Evolutionary conservation across 2,797 vertebrate genomes (phyloP), one percentile per base, ranked within the genome.

Genomic region (Anisognathus igniventris): DNA sequence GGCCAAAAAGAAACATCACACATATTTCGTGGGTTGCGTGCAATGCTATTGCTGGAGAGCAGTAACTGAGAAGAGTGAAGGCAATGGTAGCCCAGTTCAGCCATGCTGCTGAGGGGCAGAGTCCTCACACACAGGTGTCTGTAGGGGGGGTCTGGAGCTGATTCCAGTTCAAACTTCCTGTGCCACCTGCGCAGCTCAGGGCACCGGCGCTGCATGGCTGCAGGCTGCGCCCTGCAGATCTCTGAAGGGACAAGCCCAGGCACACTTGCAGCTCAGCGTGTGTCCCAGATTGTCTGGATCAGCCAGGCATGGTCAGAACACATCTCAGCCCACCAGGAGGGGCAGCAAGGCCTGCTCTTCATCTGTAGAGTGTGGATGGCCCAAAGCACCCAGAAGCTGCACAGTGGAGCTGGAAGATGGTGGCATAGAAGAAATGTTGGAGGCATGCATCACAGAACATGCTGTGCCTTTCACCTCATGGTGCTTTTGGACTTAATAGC

Each of bases 221-320:
- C 31, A 37, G 48, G 35, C 56, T 64, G 8, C 0, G 2, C 30
- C 73, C 45, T 57, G n/a, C 39, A 54, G 24, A 12, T 5, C n/a
- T 44, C 54, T 33, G 28, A 47, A 54, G 37, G 42, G 23, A 58
- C 42, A 35, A 56, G 54, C 19, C 21, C 83, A 68, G 62, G 47
- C 9, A 20, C 0, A 2, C 31, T 33, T 2, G 1, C 37, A 31
- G 42, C 11, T 45, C 22, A 16, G n/a, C 2, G 7, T 24, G 19
- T 58, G 20, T 39, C 30, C 3, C 1, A 20, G 22, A n/a, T 35
- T 9, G 10, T 54, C 33, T 60, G 68, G 42, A 13, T 27, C 68
- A 80, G 50, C 40, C 15, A 3, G 47, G 42, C 9, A 7, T 2
- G 16, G 62, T 12, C 27, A 64, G 65, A 23, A 27, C 56, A 1